Percentiles rank a stretch among this genome's conserved stretches.
Evolutionary conservation across 2,888 invertebrate genomes (phyloP).

Genomic region (Polyommatus iphigenia): DNA sequence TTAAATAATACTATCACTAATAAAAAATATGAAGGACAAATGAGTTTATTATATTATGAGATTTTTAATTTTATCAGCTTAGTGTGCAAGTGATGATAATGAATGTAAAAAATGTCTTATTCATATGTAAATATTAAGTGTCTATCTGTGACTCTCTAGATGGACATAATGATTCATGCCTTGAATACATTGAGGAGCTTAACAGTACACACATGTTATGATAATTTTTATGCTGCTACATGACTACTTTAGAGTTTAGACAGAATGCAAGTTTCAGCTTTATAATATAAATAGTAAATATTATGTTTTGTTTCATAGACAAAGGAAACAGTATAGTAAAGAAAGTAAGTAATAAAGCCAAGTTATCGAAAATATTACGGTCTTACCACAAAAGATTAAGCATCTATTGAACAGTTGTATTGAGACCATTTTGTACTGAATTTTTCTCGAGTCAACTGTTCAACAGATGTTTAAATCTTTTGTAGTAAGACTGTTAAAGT

Average conservation of each 20-base stretch:
- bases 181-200: constrained; percentile 21
- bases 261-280: neutral
- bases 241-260: neutral
- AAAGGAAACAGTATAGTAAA: no score
- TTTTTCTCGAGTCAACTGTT: no score
- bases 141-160: constrained; percentile 6
- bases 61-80: no score
- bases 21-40: neutral
- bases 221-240: neutral
- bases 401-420: no score
- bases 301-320: no score
- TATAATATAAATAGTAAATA: neutral
- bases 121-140: constrained; percentile 16
- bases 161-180: neutral
- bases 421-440: no score
- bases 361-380: no score
- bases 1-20: neutral
- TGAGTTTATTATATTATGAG: no score
- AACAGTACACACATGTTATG: neutral
- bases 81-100: neutral
- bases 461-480: no score
- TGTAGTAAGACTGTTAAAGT: neutral
- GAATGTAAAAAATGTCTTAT: neutral
- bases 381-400: no score
- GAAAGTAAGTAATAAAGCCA: no score